Percentiles rank a stretch among this genome's conserved stretches.
phyloP scores from a whole-genome alignment of 2,113 vertebrate genomes.

The Prietella phreatophila region DNA sequence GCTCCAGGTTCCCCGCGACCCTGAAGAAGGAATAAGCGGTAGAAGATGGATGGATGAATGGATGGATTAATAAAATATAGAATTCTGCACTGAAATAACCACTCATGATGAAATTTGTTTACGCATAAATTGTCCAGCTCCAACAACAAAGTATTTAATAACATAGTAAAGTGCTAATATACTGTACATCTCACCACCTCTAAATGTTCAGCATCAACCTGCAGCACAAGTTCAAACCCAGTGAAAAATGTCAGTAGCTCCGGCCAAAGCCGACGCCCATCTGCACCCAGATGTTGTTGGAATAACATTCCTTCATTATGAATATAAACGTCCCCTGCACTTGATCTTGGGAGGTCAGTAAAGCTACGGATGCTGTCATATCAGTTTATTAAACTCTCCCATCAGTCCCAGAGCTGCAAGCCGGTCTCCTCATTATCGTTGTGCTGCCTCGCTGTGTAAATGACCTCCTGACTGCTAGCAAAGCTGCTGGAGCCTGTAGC shows the following conservation, averaged over 20 bases:
- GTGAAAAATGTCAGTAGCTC: not conserved
- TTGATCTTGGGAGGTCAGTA: slow-evolving; percentile 18
- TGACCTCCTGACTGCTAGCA: slow-evolving; percentile 16
- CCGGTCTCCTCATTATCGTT: not conserved
- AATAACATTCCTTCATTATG: slow-evolving; percentile 5
- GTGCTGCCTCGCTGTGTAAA: not conserved
- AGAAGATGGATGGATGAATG: too few species aligned
- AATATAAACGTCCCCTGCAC: not conserved
- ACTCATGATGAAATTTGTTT: too few species aligned
- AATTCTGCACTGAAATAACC: too few species aligned
- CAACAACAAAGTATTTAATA: not conserved
- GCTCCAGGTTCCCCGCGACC: too few species aligned
- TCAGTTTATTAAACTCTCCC: slow-evolving; percentile 30
- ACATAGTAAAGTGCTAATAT: not conserved
- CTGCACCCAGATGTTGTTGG: slow-evolving; percentile 1
- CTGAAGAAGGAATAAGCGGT: too few species aligned
- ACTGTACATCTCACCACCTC: not conserved
- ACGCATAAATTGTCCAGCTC: too few species aligned
- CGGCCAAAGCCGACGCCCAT: not conserved
- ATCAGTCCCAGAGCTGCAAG: slow-evolving; percentile 4
- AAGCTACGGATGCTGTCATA: not conserved
- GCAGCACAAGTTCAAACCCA: too few species aligned
- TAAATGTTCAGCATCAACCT: not conserved
- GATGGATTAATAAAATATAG: too few species aligned
- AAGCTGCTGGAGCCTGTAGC: not conserved